These are phyloP conservation scores for Stomorhina lunata DNA, from an alignment of 2,888 invertebrate genomes.

Conservation along the genomic window DNA sequence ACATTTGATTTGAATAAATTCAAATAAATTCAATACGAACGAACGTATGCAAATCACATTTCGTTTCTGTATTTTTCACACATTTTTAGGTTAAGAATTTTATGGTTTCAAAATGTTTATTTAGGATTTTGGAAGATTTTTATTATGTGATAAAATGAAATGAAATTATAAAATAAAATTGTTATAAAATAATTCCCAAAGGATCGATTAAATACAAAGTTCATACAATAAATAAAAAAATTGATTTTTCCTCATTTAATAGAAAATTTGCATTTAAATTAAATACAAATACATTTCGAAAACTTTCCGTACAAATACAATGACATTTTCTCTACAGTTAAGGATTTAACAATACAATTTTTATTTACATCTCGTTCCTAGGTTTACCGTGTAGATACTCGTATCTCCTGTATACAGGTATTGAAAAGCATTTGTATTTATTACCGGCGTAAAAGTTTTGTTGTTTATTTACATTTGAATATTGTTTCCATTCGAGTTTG, in stretches of 20 bases:
- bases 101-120: not conserved
- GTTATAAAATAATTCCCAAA: conserved; percentile 36
- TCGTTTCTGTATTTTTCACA: not conserved
- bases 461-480: conserved; percentile 30
- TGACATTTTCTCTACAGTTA: not conserved
- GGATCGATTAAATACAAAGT: conserved; percentile 20
- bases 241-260: not conserved
- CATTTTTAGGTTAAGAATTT: not conserved
- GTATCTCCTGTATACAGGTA: not conserved
- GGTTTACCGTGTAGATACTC: conserved; percentile 4
- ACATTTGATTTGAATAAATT: not conserved
- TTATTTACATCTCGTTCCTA: too few species aligned
- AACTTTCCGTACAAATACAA: not conserved
- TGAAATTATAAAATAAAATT: conserved; percentile 53
- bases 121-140: conserved; percentile 4
- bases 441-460: conserved; percentile 47
- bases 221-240: not conserved
- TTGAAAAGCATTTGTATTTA: not conserved
- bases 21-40: not conserved
- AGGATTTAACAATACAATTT: conserved; percentile 13
- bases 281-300: not conserved
- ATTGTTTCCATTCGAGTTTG: conserved; percentile 3
- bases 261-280: conserved; percentile 48
- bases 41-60: conserved; percentile 48
- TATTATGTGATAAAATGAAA: conserved; percentile 13